Percentiles rank a stretch among this genome's conserved stretches.
Conservation (phyloP, 2,888 invertebrate species). For the Pollenia griseotomentosa region DNA sequence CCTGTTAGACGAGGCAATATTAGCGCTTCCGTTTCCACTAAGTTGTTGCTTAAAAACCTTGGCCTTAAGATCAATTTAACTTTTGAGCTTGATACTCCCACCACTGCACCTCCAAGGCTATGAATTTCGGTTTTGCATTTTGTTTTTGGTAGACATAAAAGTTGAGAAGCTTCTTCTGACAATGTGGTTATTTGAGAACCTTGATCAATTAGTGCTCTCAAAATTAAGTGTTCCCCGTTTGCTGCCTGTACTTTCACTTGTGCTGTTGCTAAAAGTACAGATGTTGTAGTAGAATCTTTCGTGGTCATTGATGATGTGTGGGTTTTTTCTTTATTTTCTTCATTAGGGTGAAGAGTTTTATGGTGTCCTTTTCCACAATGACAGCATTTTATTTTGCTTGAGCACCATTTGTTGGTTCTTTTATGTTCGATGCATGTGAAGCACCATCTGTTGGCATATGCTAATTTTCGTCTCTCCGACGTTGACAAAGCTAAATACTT, state of each 20-base stretch:
- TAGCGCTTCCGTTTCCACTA: slow-evolving; percentile 37
- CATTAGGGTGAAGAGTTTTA: not conserved
- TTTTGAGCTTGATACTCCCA: not conserved
- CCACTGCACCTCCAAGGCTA: slow-evolving; percentile 24
- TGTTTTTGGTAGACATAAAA: slow-evolving; percentile 41
- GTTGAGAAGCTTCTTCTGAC: slow-evolving; percentile 48
- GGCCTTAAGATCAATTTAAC: slow-evolving; percentile 45
- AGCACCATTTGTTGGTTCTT: not conserved
- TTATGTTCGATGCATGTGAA: slow-evolving; percentile 8
- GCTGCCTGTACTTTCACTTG: not conserved
- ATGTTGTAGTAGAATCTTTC: not conserved
- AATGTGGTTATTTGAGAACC: slow-evolving; percentile 25
- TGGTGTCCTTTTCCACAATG: slow-evolving; percentile 15
- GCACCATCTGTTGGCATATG: slow-evolving; percentile 2
- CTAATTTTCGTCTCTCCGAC: slow-evolving; percentile 4
- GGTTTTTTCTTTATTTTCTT: too few relatives aligned
- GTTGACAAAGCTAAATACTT: not conserved
- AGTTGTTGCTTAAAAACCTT: slow-evolving; percentile 50
- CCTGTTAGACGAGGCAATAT: slow-evolving; percentile 35
- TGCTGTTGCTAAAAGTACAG: not conserved
- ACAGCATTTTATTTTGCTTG: not conserved
- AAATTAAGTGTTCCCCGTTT: not conserved
- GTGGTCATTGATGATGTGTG: not conserved
- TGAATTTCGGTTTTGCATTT: slow-evolving; percentile 45
- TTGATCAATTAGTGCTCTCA: not conserved